A percentile compares a stretch with the other conserved stretches of the same genome.
These are phyloP conservation scores for Esox niger DNA, from an alignment of 2,113 vertebrate genomes.

Conservation along the genomic window DNA sequence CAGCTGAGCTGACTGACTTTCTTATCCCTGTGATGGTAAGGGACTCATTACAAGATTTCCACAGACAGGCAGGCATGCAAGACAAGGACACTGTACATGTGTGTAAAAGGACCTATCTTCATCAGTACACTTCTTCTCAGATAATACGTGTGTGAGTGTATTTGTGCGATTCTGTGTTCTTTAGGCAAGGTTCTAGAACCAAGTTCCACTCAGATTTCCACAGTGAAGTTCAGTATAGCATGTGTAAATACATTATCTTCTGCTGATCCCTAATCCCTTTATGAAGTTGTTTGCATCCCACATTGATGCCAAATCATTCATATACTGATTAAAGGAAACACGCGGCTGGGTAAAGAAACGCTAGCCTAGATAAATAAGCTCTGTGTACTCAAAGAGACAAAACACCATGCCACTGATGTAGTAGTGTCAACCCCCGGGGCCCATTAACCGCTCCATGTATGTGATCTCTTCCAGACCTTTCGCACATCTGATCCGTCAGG, in stretches of 20 bases:
- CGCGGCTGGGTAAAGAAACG: background rate
- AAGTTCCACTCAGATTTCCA: background rate
- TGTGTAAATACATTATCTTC: too few species aligned
- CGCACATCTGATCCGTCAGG: too few species aligned
- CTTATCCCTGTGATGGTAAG: slow-evolving; percentile 51
- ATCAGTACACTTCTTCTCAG: too few species aligned
- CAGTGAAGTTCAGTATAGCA: background rate
- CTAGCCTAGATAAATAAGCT: background rate
- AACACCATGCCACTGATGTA: too few species aligned
- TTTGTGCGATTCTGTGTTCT: too few species aligned
- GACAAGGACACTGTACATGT: too few species aligned
- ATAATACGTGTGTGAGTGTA: background rate
- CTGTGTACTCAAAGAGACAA: slow-evolving; percentile 6
- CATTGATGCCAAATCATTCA: background rate
- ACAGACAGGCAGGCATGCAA: background rate
- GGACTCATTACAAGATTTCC: slow-evolving; percentile 44
- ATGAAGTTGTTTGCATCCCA: background rate
- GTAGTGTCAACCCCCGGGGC: too few species aligned
- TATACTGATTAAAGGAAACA: slow-evolving; percentile 5
- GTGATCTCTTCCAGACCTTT: too few species aligned
- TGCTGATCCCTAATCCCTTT: too few species aligned
- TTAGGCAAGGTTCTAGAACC: too few species aligned
- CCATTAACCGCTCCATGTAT: too few species aligned
- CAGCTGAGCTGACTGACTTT: slow-evolving; percentile 44
- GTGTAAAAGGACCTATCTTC: too few species aligned